phyloP scores from a whole-genome alignment of 1,140 invertebrate species.

The Augochlora pura region DNA sequence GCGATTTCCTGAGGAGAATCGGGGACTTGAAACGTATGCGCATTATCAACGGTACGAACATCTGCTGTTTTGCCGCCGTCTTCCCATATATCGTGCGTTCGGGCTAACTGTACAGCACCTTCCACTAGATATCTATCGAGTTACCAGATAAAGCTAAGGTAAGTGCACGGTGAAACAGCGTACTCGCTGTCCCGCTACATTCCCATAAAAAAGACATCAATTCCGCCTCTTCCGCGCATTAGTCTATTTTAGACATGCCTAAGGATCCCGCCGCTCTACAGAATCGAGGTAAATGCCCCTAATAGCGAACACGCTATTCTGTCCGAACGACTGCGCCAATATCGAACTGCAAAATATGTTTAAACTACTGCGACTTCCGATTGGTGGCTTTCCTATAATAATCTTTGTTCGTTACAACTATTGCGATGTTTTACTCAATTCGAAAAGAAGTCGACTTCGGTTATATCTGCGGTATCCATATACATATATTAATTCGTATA shows the following conservation, averaged over 20 bases:
- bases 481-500: no score
- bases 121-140: background rate
- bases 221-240: background rate
- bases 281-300: no score
- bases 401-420: no score
- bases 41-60: conserved; percentile 49
- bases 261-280: no score
- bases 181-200: conserved; percentile 20
- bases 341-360: background rate
- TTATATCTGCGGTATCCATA: no score
- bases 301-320: no score
- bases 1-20: conserved; percentile 14
- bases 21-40: conserved; percentile 1
- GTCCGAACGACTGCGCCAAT: background rate
- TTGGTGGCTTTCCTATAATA: no score
- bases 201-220: background rate
- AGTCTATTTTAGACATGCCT: background rate
- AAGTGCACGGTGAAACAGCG: conserved; percentile 6
- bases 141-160: conserved; percentile 21
- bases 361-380: no score
- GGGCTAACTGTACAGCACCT: conserved; percentile 49
- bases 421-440: no score
- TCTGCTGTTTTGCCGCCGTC: conserved; percentile 33
- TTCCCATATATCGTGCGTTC: conserved; percentile 18
- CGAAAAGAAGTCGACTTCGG: no score